Base-by-base conservation (phyloP, 30 jellyfish, hydroid and myxozoan species). In the Pelagia noctiluca region DNA sequence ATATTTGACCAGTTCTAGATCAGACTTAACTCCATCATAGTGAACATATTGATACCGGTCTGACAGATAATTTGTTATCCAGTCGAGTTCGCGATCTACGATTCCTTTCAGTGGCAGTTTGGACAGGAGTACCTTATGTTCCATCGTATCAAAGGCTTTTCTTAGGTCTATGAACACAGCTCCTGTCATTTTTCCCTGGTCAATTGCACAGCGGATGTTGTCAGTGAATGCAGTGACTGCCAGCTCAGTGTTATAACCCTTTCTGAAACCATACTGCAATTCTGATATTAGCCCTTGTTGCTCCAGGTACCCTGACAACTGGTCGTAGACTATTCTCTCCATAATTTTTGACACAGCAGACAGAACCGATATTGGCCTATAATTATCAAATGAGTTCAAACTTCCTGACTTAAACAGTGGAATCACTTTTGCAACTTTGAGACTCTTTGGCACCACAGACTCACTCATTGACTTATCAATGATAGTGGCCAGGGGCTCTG, bases 341-440 rank as follows among this genome's bases (percentile, higher is more conserved):
- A 79, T 62, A 19, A 79, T 79, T 62, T 79, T 79, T 36, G 90
- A 57, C 33, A 77, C 88, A 26, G 76, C 32, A 65, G 78, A 88
- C 89, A 81, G 68, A 65, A 81, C 61, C 76, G 78, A 81, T 38
- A 81, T 81, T 13, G 91, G 87, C 88, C 91, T 31, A 67, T 81
- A 81, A 47, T 81, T 81, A 88, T 81, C 87, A 24, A 81, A 10
- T 31, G 57, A 81, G 34, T 24, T 67, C 66, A 25, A 34, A 53
- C 74, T 28, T 46, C 87, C 91, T 65, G 91, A 66, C 70, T 81
- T 81, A 46, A 81, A 66, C 63, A 67, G 84, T 60, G 80, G 85
- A 16, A 16, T 80, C 12, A 54, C 89, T 65, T n/a, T 80, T 73
- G n/a, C n/a, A n/a, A n/a, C n/a, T n/a, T n/a, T n/a, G n/a, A n/a